These are phyloP conservation scores for Cydia amplana DNA, from an alignment of 1,140 invertebrate species.

Conservation along the genomic window DNA sequence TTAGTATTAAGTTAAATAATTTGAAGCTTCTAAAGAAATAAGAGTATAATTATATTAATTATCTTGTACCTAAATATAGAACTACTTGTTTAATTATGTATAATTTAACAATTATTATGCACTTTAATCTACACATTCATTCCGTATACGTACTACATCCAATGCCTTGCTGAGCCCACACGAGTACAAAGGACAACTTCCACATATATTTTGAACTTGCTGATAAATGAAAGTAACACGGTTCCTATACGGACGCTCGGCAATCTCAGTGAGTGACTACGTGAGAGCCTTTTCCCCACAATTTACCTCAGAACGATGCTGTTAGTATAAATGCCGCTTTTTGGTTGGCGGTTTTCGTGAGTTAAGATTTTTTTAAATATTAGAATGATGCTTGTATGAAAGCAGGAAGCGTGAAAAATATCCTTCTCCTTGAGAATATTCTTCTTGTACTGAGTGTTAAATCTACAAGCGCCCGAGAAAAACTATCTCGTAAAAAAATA, in stretches of 20 bases:
- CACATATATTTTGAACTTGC: not conserved
- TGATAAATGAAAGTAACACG: slow-evolving; percentile 1
- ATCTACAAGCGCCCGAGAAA: too few relatives aligned
- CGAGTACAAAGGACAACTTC: not conserved
- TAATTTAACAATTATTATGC: too few relatives aligned
- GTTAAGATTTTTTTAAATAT: not conserved
- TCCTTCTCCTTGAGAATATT: not conserved
- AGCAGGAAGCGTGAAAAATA: slow-evolving; percentile 20
- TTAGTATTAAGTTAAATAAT: too few relatives aligned
- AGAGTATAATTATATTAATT: too few relatives aligned
- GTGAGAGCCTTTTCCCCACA: slow-evolving; percentile 17
- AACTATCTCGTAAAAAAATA: too few relatives aligned
- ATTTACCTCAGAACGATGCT: slow-evolving; percentile 25
- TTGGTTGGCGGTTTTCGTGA: not conserved
- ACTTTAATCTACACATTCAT: too few relatives aligned
- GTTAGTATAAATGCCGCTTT: not conserved
- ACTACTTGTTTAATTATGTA: too few relatives aligned
- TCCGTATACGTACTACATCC: not conserved
- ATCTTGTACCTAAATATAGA: too few relatives aligned
- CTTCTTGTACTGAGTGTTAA: too few relatives aligned
- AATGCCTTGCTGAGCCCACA: not conserved
- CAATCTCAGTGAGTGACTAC: slow-evolving; percentile 20
- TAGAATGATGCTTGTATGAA: not conserved
- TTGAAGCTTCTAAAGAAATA: too few relatives aligned
- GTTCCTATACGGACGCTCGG: not conserved